phyloP scores from a whole-genome alignment of 2,888 invertebrate species.

The Endomychus coccineus region DNA sequence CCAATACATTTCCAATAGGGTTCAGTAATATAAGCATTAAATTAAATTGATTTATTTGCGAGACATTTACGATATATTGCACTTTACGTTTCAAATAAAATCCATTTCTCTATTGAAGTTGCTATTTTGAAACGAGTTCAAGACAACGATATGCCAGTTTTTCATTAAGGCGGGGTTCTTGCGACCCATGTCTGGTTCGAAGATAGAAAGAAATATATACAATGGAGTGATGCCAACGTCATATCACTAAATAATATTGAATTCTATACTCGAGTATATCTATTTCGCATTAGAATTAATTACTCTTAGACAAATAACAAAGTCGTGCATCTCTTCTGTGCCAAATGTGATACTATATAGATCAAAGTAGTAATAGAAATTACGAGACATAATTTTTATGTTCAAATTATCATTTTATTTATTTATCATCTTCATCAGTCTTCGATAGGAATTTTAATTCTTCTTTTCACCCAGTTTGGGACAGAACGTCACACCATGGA shows the following conservation, averaged over 20 bases:
- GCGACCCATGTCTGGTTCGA: slow-evolving; percentile 27
- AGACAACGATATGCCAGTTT: slow-evolving; percentile 34
- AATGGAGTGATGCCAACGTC: slow-evolving; percentile 34
- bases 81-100: slow-evolving; percentile 28
- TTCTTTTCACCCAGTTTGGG: too few species aligned
- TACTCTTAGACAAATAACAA: too few species aligned
- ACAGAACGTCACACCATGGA: too few species aligned
- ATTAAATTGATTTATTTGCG: slow-evolving; percentile 33
- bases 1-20: slow-evolving; percentile 26
- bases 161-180: slow-evolving; percentile 31
- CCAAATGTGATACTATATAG: too few species aligned
- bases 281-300: too few species aligned
- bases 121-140: slow-evolving; percentile 37
- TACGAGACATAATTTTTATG: too few species aligned
- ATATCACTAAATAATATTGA: slow-evolving; percentile 29
- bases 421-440: too few species aligned
- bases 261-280: too few species aligned
- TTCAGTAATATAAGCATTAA: slow-evolving; percentile 34
- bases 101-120: slow-evolving; percentile 32
- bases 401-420: too few species aligned
- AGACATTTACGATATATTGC: slow-evolving; percentile 29
- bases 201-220: slow-evolving; percentile 32
- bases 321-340: too few species aligned
- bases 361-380: too few species aligned
- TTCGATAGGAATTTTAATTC: too few species aligned